A percentile compares a stretch with the other conserved stretches of the same genome.
Evolutionary conservation across 2,888 invertebrate genomes (phyloP).

Genomic region (Mythimna pallens): DNA sequence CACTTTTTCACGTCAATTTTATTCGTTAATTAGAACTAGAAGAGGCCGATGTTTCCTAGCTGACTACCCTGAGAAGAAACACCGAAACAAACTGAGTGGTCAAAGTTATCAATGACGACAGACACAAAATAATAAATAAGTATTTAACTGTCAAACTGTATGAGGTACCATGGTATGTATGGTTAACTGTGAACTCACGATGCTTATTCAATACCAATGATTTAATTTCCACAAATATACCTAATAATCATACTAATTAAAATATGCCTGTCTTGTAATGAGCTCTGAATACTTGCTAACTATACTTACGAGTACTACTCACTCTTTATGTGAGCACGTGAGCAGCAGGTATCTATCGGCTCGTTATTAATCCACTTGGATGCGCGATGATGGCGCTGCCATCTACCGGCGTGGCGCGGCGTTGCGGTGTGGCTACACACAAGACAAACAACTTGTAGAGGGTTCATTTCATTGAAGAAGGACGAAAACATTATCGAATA

Average conservation of each 20-base stretch:
- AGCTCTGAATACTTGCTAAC: not conserved
- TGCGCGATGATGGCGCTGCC: slow-evolving; percentile 14
- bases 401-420: slow-evolving; percentile 34
- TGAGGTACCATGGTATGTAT: no score
- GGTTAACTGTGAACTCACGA: no score
- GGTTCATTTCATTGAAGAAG: not conserved
- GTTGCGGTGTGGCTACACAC: not conserved
- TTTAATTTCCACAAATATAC: not conserved
- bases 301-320: not conserved
- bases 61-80: no score
- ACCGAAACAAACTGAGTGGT: no score
- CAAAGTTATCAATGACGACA: no score
- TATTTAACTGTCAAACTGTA: no score
- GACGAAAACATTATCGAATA: no score
- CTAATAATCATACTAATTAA: not conserved
- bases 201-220: no score
- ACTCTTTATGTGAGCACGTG: not conserved
- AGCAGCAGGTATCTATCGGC: not conserved
- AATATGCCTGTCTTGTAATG: not conserved
- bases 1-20: no score
- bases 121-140: no score
- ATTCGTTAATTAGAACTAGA: no score
- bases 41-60: no score
- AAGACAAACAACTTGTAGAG: not conserved
- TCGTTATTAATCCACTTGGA: not conserved